phyloP scores from a whole-genome alignment of 1,140 invertebrate species.

The Maconellicoccus hirsutus region DNA sequence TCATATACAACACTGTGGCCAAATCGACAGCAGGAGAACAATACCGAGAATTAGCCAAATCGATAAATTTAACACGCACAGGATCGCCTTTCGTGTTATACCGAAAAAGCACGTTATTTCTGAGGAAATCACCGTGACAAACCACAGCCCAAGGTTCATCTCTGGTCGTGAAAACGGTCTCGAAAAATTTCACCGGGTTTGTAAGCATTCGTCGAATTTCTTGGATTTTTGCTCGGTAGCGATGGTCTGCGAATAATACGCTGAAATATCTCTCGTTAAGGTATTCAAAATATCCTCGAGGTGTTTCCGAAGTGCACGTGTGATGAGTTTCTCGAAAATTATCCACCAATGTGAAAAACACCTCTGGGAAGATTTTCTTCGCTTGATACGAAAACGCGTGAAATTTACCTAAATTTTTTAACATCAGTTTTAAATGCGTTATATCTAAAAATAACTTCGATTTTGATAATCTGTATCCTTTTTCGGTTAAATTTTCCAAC shows the following conservation, averaged over 20 bases:
- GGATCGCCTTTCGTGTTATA: slow-evolving; percentile 31
- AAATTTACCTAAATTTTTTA: neutral
- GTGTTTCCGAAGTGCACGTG: neutral
- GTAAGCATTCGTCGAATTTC: neutral
- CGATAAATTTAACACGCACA: slow-evolving; percentile 34
- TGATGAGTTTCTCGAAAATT: neutral
- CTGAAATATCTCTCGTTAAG: neutral
- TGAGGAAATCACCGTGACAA: slow-evolving; percentile 45
- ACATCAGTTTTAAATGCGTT: neutral
- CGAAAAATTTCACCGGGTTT: neutral
- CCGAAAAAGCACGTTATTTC: slow-evolving; percentile 43
- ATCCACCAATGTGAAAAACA: neutral
- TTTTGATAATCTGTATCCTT: neutral
- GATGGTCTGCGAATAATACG: neutral
- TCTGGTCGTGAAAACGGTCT: neutral
- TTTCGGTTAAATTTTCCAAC: neutral
- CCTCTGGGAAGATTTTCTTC: neutral
- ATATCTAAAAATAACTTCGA: neutral
- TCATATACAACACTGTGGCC: slow-evolving; percentile 36
- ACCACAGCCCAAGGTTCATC: slow-evolving; percentile 37
- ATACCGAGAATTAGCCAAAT: slow-evolving; percentile 35
- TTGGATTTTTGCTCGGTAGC: neutral
- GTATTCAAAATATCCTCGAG: neutral
- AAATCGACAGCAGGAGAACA: slow-evolving; percentile 36
- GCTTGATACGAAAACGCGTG: neutral